Evolutionary conservation across 1,140 invertebrate species (phyloP).

Genomic region (Drosophila simulans): DNA sequence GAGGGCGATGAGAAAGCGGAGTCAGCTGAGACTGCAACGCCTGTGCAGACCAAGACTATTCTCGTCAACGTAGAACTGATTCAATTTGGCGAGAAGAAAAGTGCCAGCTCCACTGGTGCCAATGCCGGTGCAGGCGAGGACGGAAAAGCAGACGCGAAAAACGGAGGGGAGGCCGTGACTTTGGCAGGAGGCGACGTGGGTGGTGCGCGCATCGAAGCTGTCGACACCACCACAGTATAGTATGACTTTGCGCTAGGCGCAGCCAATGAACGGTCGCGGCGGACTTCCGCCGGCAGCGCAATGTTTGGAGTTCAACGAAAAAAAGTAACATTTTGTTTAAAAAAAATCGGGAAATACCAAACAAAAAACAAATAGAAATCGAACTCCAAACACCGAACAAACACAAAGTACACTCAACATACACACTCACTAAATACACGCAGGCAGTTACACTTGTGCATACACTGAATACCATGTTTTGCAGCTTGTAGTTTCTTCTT

Average conservation of each 20-base stretch:
- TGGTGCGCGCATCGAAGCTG: constrained; percentile 78
- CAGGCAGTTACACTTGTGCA: constrained; percentile 38
- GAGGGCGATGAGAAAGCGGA: constrained; percentile 40
- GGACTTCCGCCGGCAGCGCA: constrained; percentile 67
- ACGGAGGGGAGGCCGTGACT: constrained; percentile 39
- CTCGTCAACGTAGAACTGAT: constrained; percentile 76
- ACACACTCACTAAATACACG: constrained; percentile 32
- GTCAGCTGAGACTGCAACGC: constrained; percentile 44
- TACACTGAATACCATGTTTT: constrained; percentile 49
- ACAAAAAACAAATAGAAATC: constrained; percentile 51
- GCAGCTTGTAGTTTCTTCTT: constrained; percentile 73
- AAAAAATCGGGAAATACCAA: constrained; percentile 63
- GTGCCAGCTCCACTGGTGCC: constrained; percentile 34
- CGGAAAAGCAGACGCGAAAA: constrained; percentile 50
- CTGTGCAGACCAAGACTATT: constrained; percentile 77
- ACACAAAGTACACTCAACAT: constrained; percentile 44
- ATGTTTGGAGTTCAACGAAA: constrained; percentile 76
- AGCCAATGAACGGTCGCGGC: constrained; percentile 77
- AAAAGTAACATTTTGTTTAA: constrained; percentile 81
- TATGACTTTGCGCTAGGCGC: constrained; percentile 67
- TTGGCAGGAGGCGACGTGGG: constrained; percentile 50
- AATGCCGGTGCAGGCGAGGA: constrained; percentile 46
- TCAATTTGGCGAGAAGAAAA: constrained; percentile 70
- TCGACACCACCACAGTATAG: constrained; percentile 84
- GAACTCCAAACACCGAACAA: constrained; percentile 61